phyloP scores from a whole-genome alignment of 2,113 vertebrate genomes.

The Perca fluviatilis region DNA sequence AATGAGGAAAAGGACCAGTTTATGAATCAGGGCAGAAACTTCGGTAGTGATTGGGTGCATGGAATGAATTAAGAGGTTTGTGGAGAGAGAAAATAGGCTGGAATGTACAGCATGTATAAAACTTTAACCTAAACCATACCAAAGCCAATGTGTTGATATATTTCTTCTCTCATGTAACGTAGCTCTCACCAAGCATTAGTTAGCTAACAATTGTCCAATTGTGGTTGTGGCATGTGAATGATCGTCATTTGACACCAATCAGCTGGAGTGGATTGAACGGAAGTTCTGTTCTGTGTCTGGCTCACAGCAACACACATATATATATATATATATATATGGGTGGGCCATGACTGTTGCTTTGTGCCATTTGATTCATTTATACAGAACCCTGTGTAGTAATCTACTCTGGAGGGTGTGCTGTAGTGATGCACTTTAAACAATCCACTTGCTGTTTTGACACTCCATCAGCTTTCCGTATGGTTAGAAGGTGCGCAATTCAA shows the following conservation, averaged over 20 bases:
- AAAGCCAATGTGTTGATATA: not conserved
- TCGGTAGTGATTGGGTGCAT: not conserved
- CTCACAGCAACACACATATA: slow-evolving; percentile 14
- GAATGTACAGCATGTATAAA: not conserved
- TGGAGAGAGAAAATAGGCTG: not conserved
- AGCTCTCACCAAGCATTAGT: slow-evolving; percentile 1
- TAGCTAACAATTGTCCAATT: not conserved
- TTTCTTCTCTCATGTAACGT: not conserved
- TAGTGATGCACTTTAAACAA: slow-evolving; percentile 10
- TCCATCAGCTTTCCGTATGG: not conserved
- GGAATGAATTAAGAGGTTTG: not conserved
- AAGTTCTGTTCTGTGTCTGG: not conserved
- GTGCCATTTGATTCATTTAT: slow-evolving; percentile 14
- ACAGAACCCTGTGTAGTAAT: not conserved
- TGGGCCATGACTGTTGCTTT: not conserved
- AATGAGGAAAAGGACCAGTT: slow-evolving; percentile 9
- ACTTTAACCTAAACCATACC: not conserved
- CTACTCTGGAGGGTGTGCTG: not conserved
- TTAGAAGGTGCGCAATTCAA: not conserved
- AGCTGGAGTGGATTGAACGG: not conserved
- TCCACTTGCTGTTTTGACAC: slow-evolving; percentile 11
- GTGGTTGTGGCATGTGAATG: not conserved
- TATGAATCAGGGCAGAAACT: not conserved
- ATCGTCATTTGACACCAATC: not conserved
- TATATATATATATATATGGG: too few relatives aligned